Percentiles rank a stretch among this genome's conserved stretches.
Conservation (phyloP, 2,888 invertebrate species). For the Ophion obscuratus region DNA sequence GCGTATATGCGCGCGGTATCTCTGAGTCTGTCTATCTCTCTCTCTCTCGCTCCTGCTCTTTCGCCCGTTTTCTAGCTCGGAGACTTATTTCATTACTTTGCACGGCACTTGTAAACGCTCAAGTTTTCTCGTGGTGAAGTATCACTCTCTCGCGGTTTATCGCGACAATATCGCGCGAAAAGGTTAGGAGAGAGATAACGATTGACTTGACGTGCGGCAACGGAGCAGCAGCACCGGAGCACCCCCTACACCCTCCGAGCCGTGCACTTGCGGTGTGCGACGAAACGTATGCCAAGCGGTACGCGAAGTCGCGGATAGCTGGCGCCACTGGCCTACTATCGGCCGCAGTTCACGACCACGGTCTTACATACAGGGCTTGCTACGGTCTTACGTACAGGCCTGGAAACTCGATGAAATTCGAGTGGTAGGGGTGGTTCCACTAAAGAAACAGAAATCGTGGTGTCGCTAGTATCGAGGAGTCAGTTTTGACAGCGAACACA, state of each 20-base stretch:
- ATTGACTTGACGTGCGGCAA: constrained; percentile 79
- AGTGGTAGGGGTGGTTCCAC: too few species aligned
- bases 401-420: too few species aligned
- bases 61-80: neutral
- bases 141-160: constrained; percentile 57
- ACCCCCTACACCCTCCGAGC: neutral
- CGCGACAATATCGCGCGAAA: constrained; percentile 72
- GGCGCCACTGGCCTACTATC: neutral
- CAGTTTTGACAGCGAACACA: too few species aligned
- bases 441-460: too few species aligned
- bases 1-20: constrained; percentile 10
- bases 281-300: neutral
- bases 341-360: too few species aligned
- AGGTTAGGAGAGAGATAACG: constrained; percentile 83
- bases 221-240: constrained; percentile 54
- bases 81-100: constrained; percentile 23
- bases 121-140: constrained; percentile 40
- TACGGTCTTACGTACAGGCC: too few species aligned
- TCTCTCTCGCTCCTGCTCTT: neutral
- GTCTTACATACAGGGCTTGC: too few species aligned
- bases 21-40: neutral
- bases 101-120: constrained; percentile 56
- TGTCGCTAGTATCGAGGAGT: too few species aligned
- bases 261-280: neutral
- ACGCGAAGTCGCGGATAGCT: neutral